Percentiles rank a stretch among this genome's conserved stretches.
phyloP scores from a whole-genome alignment of 2,888 invertebrate genomes.

The Xanthostigma xanthostigma region DNA sequence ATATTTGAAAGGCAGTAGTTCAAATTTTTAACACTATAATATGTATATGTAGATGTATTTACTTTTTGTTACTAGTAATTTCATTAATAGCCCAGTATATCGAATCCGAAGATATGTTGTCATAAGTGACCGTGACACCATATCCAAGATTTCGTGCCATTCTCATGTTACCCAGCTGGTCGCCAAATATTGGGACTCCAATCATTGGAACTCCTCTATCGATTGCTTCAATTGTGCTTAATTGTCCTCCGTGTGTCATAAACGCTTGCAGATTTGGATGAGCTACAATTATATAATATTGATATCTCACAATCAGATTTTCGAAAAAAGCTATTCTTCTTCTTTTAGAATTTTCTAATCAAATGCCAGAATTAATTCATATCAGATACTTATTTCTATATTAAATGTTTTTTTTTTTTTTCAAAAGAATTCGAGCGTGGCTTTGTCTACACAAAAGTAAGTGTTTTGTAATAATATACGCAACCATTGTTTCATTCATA shows the following conservation, averaged over 20 bases:
- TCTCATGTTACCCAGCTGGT: slow-evolving; percentile 33
- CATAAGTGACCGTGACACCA: slow-evolving; percentile 24
- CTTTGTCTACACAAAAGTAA: too few relatives aligned
- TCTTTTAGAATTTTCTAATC: too few relatives aligned
- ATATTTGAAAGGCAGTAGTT: too few relatives aligned
- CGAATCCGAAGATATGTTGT: slow-evolving; percentile 26
- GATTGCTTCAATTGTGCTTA: slow-evolving; percentile 38
- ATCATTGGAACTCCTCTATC: slow-evolving; percentile 33
- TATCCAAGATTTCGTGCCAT: slow-evolving; percentile 28
- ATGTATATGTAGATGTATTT: slow-evolving; percentile 10
- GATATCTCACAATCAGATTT: too few relatives aligned
- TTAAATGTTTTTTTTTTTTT: too few relatives aligned
- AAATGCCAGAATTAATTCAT: too few relatives aligned
- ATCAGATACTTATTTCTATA: too few relatives aligned
- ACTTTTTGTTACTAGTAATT: slow-evolving; percentile 24
- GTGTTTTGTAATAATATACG: too few relatives aligned
- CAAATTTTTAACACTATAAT: not conserved
- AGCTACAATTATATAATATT: slow-evolving; percentile 18
- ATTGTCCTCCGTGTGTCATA: slow-evolving; percentile 41
- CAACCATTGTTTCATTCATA: too few relatives aligned
- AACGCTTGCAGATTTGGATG: slow-evolving; percentile 38
- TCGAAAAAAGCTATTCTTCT: too few relatives aligned
- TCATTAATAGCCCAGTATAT: slow-evolving; percentile 25
- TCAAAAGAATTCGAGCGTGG: too few relatives aligned
- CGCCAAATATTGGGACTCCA: slow-evolving; percentile 35